Conservation (phyloP, 2,888 invertebrate species). For the Lasiommata megera region DNA sequence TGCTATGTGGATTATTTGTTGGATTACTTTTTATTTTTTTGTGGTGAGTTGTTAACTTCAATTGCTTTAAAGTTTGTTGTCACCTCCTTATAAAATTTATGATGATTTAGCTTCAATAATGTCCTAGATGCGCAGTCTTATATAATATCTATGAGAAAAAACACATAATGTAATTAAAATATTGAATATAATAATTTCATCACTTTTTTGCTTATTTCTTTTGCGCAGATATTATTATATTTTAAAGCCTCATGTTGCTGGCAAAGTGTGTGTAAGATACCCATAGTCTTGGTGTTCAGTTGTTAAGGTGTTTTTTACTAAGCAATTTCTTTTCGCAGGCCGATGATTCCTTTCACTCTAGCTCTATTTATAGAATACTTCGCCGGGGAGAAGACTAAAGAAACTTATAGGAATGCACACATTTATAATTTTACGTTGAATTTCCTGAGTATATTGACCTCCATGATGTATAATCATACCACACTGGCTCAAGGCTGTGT, state of each 20-base stretch:
- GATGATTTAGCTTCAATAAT: too few species aligned
- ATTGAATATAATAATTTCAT: too few species aligned
- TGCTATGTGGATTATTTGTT: conserved; percentile 81
- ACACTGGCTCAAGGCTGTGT: conserved; percentile 81
- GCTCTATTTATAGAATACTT: conserved; percentile 84
- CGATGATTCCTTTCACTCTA: conserved; percentile 82
- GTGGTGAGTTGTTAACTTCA: conserved; percentile 65
- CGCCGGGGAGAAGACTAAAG: conserved; percentile 71
- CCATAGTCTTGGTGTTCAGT: too few species aligned
- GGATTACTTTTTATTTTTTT: conserved; percentile 80
- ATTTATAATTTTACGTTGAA: conserved; percentile 84
- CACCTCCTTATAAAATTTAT: too few species aligned
- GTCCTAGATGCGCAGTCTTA: too few species aligned
- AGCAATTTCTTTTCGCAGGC: conserved; percentile 55
- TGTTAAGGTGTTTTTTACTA: background rate
- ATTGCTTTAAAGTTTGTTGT: too few species aligned
- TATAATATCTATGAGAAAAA: too few species aligned
- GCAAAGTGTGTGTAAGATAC: background rate
- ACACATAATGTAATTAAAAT: too few species aligned
- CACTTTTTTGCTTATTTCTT: too few species aligned
- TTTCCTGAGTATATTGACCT: conserved; percentile 77
- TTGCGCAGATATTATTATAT: too few species aligned
- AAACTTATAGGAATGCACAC: conserved; percentile 82
- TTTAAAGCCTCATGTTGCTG: background rate
- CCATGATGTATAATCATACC: conserved; percentile 84